Percentiles rank a stretch among this genome's conserved stretches.
phyloP scores from a whole-genome alignment of 1,140 invertebrate genomes.

The Belonocnema kinseyi region DNA sequence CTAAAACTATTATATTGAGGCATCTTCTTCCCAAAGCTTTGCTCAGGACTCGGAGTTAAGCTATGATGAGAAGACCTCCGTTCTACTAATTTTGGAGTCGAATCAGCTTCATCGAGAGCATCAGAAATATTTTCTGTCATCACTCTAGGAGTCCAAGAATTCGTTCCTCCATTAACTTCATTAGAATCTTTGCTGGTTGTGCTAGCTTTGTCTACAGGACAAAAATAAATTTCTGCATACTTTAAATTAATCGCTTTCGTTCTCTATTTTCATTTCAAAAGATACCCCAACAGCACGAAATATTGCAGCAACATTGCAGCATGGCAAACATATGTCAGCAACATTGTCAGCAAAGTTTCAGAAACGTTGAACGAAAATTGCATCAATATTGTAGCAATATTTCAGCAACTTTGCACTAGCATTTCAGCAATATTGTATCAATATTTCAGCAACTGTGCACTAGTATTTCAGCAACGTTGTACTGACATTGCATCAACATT shows the following conservation, averaged over 20 bases:
- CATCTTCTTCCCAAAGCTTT: slow-evolving; percentile 64
- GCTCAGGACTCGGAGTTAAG: slow-evolving; percentile 65
- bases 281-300: too few relatives aligned
- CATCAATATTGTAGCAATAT: too few relatives aligned
- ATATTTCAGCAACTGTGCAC: too few relatives aligned
- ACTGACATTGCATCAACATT: too few relatives aligned
- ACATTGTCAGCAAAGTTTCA: too few relatives aligned
- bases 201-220: slow-evolving; percentile 56
- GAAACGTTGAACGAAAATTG: too few relatives aligned
- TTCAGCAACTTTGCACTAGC: too few relatives aligned
- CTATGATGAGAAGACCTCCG: slow-evolving; percentile 58
- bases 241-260: neutral
- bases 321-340: too few relatives aligned
- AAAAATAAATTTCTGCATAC: slow-evolving; percentile 23
- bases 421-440: too few relatives aligned
- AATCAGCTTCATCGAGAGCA: slow-evolving; percentile 45
- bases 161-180: slow-evolving; percentile 51
- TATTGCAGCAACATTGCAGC: too few relatives aligned
- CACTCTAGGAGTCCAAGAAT: slow-evolving; percentile 55
- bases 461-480: too few relatives aligned
- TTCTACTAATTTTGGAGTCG: slow-evolving; percentile 45
- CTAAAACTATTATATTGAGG: slow-evolving; percentile 68
- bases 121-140: slow-evolving; percentile 52
- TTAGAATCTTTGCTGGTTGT: slow-evolving; percentile 61
- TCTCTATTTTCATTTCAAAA: slow-evolving; percentile 16